A percentile compares a stretch with the other conserved stretches of the same genome.
Conservation (phyloP, 2,797 vertebrate species). For the Dipus sagitta region DNA sequence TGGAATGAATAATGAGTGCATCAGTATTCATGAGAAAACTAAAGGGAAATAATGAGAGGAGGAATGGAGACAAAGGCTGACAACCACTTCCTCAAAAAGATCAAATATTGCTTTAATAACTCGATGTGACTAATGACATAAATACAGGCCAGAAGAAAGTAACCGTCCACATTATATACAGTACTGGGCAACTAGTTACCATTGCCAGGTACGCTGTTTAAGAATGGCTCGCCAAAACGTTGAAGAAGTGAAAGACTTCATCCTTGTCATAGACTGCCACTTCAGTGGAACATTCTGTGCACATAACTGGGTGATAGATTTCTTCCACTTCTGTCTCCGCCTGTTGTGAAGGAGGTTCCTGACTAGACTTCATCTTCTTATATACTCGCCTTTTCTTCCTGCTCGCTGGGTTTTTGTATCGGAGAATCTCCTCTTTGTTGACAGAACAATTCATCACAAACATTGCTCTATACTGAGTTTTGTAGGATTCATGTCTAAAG, state of each 20-base stretch:
- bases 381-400: conserved; percentile 86
- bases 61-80: not conserved
- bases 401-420: conserved; percentile 89
- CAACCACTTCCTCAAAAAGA: conserved; percentile 58
- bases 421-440: conserved; percentile 93
- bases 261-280: conserved; percentile 97
- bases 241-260: conserved; percentile 98
- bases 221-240: conserved; percentile 96
- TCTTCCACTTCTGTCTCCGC: conserved; percentile 90
- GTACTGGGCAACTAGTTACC: not conserved
- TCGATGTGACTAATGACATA: conserved; percentile 28
- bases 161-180: conserved; percentile 55
- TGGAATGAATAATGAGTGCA: conserved; percentile 52
- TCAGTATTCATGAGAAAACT: not conserved
- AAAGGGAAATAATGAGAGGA: not conserved
- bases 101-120: conserved; percentile 56
- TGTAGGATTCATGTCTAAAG: conserved; percentile 95
- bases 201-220: conserved; percentile 84
- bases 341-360: conserved; percentile 66
- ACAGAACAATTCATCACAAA: conserved; percentile 98
- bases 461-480: conserved; percentile 98
- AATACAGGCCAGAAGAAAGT: not conserved
- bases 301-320: conserved; percentile 94
- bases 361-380: conserved; percentile 81
- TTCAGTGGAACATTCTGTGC: conserved; percentile 95